A percentile compares a stretch with the other conserved stretches of the same genome.
These are phyloP conservation scores for Aptenodytes forsteri DNA, from an alignment of 2,113 vertebrate genomes.

Conservation along the genomic window DNA sequence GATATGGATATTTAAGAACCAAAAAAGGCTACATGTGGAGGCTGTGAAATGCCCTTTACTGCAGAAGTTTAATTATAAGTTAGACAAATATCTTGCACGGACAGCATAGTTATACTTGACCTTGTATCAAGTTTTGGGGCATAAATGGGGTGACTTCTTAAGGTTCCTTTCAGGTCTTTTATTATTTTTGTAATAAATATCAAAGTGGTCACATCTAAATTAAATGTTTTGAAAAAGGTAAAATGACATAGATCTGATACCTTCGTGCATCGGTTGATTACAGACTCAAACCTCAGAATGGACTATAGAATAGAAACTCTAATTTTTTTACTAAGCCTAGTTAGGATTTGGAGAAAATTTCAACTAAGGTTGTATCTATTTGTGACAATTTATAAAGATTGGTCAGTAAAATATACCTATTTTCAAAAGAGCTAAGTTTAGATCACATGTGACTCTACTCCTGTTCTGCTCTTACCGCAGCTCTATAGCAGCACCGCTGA, in stretches of 20 bases:
- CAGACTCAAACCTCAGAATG: background rate
- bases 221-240: background rate
- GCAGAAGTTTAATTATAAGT: background rate
- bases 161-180: background rate
- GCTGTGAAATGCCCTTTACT: background rate
- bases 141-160: background rate
- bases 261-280: background rate
- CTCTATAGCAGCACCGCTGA: background rate
- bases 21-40: background rate
- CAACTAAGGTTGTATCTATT: background rate
- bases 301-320: background rate
- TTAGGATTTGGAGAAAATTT: background rate
- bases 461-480: background rate
- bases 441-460: background rate
- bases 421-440: background rate
- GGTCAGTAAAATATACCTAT: background rate
- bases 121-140: background rate
- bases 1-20: background rate
- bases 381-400: background rate
- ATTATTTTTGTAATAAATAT: background rate
- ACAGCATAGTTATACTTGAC: background rate
- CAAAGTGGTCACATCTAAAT: background rate
- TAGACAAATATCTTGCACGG: background rate
- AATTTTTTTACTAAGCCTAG: background rate
- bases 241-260: background rate